phyloP scores from a whole-genome alignment of 2,888 invertebrate species.

The Hemithea aestivaria region DNA sequence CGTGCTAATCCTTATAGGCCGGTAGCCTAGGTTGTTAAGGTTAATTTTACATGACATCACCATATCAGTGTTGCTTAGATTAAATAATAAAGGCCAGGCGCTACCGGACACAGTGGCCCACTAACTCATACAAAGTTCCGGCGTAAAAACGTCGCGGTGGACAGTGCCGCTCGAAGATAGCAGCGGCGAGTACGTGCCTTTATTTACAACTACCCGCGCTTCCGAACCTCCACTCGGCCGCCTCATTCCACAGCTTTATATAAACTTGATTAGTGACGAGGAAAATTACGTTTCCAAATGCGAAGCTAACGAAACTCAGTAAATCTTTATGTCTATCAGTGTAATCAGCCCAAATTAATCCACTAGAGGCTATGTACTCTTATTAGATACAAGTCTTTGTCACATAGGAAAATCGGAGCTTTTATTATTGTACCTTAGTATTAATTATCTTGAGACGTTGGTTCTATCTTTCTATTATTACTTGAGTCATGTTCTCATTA shows the following conservation, averaged over 20 bases:
- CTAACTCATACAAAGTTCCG: conserved; percentile 72
- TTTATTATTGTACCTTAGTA: background rate
- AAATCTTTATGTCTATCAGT: conserved; percentile 4
- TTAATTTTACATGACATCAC: conserved; percentile 22
- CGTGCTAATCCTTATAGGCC: too few species aligned
- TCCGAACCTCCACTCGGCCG: conserved; percentile 39
- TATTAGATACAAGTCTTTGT: background rate
- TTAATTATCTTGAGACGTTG: too few species aligned
- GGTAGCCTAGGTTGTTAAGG: too few species aligned
- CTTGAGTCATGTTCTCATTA: too few species aligned
- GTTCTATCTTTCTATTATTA: too few species aligned
- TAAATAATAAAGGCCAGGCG: conserved; percentile 46
- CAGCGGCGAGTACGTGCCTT: conserved; percentile 43
- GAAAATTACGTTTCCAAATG: conserved; percentile 11
- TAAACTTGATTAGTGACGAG: conserved; percentile 20
- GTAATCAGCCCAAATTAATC: conserved; percentile 6
- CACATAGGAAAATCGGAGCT: background rate
- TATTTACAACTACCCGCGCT: conserved; percentile 50
- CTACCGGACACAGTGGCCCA: conserved; percentile 52
- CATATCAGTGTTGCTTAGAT: conserved; percentile 35
- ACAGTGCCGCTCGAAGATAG: conserved; percentile 50
- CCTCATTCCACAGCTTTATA: conserved; percentile 19
- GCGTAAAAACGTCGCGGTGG: conserved; percentile 63
- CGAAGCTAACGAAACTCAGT: conserved; percentile 1
- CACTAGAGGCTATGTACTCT: background rate